A percentile compares a stretch with the other conserved stretches of the same genome.
Conservation (phyloP, 37 sponge, comb jelly and placozoan genomes). For the Cladorhizidae sp. region DNA sequence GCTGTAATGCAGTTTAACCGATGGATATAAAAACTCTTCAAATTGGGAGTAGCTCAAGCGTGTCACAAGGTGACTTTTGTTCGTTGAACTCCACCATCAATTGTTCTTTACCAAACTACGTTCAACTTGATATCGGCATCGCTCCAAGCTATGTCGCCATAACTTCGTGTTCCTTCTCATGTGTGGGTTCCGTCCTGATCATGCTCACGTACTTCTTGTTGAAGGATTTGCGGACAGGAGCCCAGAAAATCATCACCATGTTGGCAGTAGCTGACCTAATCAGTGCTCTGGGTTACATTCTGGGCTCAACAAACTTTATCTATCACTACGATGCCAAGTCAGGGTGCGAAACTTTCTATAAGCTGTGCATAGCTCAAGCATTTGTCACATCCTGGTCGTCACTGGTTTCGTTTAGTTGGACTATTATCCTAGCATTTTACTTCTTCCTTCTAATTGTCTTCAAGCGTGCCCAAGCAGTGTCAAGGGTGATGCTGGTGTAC, state of each 20-base stretch:
- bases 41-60: too few relatives aligned
- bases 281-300: slow-evolving; percentile 64
- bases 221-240: slow-evolving; percentile 49
- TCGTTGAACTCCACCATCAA: background rate
- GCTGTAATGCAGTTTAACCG: too few relatives aligned
- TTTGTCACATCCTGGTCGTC: slow-evolving; percentile 52
- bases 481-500: slow-evolving; percentile 42
- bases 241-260: slow-evolving; percentile 49
- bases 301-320: slow-evolving; percentile 30
- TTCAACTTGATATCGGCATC: slow-evolving; percentile 20
- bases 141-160: slow-evolving; percentile 45
- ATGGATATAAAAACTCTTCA: too few relatives aligned
- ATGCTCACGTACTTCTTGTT: slow-evolving; percentile 31
- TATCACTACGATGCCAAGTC: slow-evolving; percentile 13
- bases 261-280: slow-evolving; percentile 63
- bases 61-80: background rate
- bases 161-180: slow-evolving; percentile 46
- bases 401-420: slow-evolving; percentile 59
- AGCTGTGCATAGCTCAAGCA: slow-evolving; percentile 50
- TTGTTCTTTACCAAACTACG: background rate
- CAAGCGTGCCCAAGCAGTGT: slow-evolving; percentile 2
- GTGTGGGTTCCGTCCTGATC: slow-evolving; percentile 50
- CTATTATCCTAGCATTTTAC: slow-evolving; percentile 61
- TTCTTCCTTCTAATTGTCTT: slow-evolving; percentile 52
- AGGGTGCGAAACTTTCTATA: slow-evolving; percentile 6